These are phyloP conservation scores for Synergus japonicus DNA, from an alignment of 2,888 invertebrate species.

Conservation along the genomic window DNA sequence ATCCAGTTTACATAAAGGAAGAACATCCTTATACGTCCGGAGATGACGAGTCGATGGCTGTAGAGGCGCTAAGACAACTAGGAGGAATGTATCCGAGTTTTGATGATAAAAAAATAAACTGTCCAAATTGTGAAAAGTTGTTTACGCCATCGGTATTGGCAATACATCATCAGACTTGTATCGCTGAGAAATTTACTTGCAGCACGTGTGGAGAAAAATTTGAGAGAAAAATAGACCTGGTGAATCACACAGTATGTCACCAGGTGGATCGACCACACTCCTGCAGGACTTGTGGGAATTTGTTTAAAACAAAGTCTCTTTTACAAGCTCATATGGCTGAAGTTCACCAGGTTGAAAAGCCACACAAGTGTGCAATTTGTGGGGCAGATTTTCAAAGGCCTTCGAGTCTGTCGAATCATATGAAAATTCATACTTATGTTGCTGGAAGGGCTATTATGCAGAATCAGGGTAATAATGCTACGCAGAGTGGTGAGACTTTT, in stretches of 20 bases:
- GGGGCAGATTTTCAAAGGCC: constrained; percentile 77
- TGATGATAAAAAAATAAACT: constrained; percentile 69
- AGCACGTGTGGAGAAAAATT: constrained; percentile 74
- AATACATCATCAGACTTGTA: constrained; percentile 67
- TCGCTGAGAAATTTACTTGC: constrained; percentile 66
- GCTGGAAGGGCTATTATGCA: constrained; percentile 76
- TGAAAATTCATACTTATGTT: constrained; percentile 78
- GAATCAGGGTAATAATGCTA: constrained; percentile 55
- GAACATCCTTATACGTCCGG: constrained; percentile 72
- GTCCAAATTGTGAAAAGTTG: constrained; percentile 65
- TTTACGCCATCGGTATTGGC: constrained; percentile 66
- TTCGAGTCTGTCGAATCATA: constrained; percentile 79
- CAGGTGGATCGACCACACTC: constrained; percentile 77
- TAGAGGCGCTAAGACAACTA: constrained; percentile 77
- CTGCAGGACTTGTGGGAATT: constrained; percentile 75
- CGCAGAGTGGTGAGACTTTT: constrained; percentile 56
- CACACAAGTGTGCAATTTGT: constrained; percentile 77
- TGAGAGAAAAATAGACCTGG: constrained; percentile 76
- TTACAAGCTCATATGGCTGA: constrained; percentile 73
- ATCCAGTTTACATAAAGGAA: constrained; percentile 70
- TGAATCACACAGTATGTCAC: constrained; percentile 78
- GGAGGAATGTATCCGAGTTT: constrained; percentile 75
- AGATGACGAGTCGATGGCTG: constrained; percentile 77
- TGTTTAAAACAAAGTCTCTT: constrained; percentile 74
- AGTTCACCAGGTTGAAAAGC: constrained; percentile 67